Conservation (phyloP, 2,113 vertebrate species). For the Nothoprocta pentlandii region DNA sequence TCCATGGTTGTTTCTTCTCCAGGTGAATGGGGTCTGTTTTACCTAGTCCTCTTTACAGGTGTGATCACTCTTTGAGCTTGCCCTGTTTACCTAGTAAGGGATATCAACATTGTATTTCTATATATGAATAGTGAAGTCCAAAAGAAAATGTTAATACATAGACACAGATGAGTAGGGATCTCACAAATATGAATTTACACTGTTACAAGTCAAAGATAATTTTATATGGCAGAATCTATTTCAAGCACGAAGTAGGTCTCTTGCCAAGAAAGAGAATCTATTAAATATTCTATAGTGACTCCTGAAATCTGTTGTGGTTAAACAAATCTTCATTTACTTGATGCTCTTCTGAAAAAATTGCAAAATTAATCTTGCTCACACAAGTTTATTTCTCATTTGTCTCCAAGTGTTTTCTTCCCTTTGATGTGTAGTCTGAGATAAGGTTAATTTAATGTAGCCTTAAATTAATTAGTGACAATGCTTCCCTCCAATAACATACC, state of each 20-base stretch:
- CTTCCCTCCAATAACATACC: neutral
- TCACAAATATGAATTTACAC: neutral
- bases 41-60: neutral
- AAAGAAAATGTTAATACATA: neutral
- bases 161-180: neutral
- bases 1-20: neutral
- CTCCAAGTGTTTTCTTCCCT: neutral
- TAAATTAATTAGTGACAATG: neutral
- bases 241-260: neutral
- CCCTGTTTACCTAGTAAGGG: neutral
- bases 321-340: neutral
- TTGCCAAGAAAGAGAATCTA: neutral
- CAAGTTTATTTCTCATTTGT: neutral
- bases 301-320: neutral
- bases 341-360: neutral
- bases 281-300: neutral
- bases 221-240: neutral
- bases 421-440: neutral
- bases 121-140: neutral
- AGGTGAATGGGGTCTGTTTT: neutral
- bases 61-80: neutral
- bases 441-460: neutral
- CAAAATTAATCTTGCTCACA: neutral
- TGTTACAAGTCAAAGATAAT: neutral
- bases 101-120: neutral